Conservation (phyloP, 2,888 invertebrate species). For the Drosophila neonasuta region DNA sequence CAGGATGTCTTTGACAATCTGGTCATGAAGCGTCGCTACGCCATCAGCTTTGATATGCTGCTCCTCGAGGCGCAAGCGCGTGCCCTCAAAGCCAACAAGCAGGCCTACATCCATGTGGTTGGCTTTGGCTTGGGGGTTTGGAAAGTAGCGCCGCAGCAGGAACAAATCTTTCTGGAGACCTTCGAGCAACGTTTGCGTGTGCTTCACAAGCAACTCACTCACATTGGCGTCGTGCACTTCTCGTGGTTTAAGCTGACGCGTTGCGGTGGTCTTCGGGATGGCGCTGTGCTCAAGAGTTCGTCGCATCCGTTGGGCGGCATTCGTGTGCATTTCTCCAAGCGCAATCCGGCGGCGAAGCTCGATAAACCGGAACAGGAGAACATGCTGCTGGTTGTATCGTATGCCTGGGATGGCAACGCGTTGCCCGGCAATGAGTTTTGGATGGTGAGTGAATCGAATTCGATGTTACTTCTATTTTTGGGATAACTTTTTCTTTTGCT, state of each 20-base stretch:
- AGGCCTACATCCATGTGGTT: conserved; percentile 86
- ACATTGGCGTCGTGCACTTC: conserved; percentile 86
- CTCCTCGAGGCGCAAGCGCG: conserved; percentile 85
- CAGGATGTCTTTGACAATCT: conserved; percentile 79
- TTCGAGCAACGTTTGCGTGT: conserved; percentile 85
- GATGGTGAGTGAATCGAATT: conserved; percentile 81
- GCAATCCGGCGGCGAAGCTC: conserved; percentile 84
- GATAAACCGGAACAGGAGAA: conserved; percentile 79
- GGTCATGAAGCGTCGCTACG: conserved; percentile 82
- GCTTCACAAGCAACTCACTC: conserved; percentile 81
- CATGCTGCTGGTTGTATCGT: conserved; percentile 85
- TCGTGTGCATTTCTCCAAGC: conserved; percentile 83
- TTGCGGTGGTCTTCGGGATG: conserved; percentile 83
- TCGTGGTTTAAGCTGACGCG: conserved; percentile 84
- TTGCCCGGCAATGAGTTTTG: conserved; percentile 90
- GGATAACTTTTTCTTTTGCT: neutral
- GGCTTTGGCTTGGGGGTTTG: conserved; percentile 88
- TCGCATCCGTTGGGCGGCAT: conserved; percentile 82
- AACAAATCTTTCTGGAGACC: conserved; percentile 85
- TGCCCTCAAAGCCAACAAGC: conserved; percentile 83
- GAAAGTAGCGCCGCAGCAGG: conserved; percentile 85
- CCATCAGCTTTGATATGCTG: conserved; percentile 85
- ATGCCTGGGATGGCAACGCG: conserved; percentile 89
- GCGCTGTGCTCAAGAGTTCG: conserved; percentile 74
- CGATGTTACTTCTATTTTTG: accelerated